Evolutionary conservation across 1,140 invertebrate genomes (phyloP), one percentile per base, ranked within the genome.

Genomic region (Hermetia illucens): DNA sequence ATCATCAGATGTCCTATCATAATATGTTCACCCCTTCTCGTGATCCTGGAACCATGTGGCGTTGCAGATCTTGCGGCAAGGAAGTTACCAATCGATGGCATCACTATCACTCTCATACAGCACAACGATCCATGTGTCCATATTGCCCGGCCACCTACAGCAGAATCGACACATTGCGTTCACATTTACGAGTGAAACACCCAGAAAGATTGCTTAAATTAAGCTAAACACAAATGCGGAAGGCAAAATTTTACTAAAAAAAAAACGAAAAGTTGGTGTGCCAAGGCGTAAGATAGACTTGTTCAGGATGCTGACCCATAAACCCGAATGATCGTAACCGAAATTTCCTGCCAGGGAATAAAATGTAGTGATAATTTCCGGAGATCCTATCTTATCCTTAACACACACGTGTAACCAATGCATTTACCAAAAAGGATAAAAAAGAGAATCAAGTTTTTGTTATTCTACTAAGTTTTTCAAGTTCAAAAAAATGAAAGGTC

Each of bases 1-100:
- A 61, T 48, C 58, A 60, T 51, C 70, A 68, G 51, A 70, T 77
- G 59, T 76, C 77, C 43, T 82, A 82, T 70, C 74, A 83, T 68
- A 72, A 81, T 66, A 77, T 85, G 78, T 82, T 82, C 58, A 77
- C 74, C 47, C 71, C 72, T 49, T 75, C 75, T 36, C 58, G 72
- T 36, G 72, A 73, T 45, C 74, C 70, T 43, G 68, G 74, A 20
- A 68, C 76, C 36, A 66, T 79, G 50, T 82, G 77, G 77, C 72
- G 71, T 55, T 88, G 83, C 64, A 77, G 77, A 46, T 71, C 75
- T 15, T 88, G 83, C 63, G 75, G 77, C 51, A 88, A 87, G 68
- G 75, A 82, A 65, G 82, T 86, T 38, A 79, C 81, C 54, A 85
- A 85, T 63, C 68, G 81, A 51, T 85, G 83, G 81, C 83, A 88